Conservation (phyloP, 2,888 invertebrate species). For the Cataglyphis rosenhaueri region DNA sequence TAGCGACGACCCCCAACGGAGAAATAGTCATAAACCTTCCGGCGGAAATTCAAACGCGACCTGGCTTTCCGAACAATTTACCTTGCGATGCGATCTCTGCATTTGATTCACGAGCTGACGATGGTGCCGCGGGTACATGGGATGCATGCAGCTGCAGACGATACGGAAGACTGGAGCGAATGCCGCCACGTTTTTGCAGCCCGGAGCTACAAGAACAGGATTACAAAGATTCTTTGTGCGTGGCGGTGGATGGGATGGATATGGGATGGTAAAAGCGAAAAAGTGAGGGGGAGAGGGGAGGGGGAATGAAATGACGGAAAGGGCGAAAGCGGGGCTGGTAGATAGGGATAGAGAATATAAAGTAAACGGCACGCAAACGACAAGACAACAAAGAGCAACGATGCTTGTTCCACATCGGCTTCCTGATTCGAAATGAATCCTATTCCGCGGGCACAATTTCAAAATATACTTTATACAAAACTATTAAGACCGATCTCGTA, state of each 20-base stretch:
- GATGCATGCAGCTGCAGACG: conserved; percentile 52
- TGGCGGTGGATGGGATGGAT: not conserved
- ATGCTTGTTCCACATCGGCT: conserved; percentile 19
- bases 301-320: not conserved
- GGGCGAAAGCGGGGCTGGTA: not conserved
- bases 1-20: conserved; percentile 69
- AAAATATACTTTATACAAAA: conserved; percentile 34
- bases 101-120: conserved; percentile 65
- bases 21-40: conserved; percentile 71
- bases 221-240: conserved; percentile 55
- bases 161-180: conserved; percentile 51
- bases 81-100: conserved; percentile 65
- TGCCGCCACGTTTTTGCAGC: conserved; percentile 50
- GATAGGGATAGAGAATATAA: conserved; percentile 27
- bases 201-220: conserved; percentile 45
- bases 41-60: conserved; percentile 69
- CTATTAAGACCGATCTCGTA: conserved; percentile 44
- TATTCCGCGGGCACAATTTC: conserved; percentile 22
- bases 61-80: conserved; percentile 71
- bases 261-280: not conserved
- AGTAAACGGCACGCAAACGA: conserved; percentile 47
- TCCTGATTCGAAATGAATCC: conserved; percentile 39
- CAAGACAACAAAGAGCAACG: conserved; percentile 51
- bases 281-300: not conserved
- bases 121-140: conserved; percentile 45